phyloP scores from a whole-genome alignment of 2,113 vertebrate genomes.

The Oncorhynchus keta region DNA sequence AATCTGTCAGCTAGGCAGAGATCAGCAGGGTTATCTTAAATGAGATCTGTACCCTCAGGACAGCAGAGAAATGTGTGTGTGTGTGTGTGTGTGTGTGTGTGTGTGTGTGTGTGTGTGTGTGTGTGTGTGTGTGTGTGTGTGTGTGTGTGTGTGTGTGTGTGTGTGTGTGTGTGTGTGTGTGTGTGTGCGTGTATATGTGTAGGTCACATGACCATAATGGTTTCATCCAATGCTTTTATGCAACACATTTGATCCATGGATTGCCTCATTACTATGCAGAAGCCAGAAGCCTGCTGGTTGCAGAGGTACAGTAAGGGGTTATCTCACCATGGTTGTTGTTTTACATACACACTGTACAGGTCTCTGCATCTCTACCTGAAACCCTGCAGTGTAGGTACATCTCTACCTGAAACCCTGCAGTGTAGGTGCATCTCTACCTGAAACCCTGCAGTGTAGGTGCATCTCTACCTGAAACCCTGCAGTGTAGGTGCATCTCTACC shows the following conservation, averaged over 20 bases:
- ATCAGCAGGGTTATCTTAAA: too few relatives aligned
- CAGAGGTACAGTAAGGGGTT: neutral
- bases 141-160: neutral
- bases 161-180: neutral
- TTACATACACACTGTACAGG: neutral
- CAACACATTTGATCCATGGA: too few relatives aligned
- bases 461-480: too few relatives aligned
- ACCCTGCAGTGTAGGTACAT: too few relatives aligned
- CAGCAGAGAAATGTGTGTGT: neutral
- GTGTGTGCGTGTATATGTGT: too few relatives aligned
- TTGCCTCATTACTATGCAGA: neutral
- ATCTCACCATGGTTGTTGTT: neutral
- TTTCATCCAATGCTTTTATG: neutral
- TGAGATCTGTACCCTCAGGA: too few relatives aligned
- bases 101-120: neutral
- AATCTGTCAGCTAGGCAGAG: slow-evolving; percentile 1
- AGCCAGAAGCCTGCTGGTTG: neutral
- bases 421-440: neutral
- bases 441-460: neutral
- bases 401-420: too few relatives aligned
- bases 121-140: neutral
- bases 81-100: too few relatives aligned
- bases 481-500: too few relatives aligned
- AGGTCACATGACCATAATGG: neutral
- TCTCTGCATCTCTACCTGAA: neutral